Evolutionary conservation across 2,888 invertebrate species (phyloP).

Genomic region (Alloscopus bannaensis): DNA sequence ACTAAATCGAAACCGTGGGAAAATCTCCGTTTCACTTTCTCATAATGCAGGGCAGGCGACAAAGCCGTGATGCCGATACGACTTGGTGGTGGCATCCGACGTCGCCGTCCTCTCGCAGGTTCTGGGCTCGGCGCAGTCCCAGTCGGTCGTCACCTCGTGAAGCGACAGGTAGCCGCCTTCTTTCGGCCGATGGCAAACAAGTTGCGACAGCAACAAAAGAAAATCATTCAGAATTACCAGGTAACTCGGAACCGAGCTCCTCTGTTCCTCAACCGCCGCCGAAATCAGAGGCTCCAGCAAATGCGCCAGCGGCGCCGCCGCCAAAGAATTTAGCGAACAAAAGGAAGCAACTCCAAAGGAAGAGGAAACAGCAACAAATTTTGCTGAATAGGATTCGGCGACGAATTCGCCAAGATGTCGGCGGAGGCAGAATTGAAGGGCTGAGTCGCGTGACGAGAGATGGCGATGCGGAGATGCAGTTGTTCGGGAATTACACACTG

Average conservation of each 20-base stretch:
- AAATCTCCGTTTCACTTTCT: constrained; percentile 1
- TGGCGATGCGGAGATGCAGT: constrained; percentile 72
- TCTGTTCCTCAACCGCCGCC: constrained; percentile 10
- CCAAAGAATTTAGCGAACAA: too few species aligned
- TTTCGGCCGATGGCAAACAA: constrained; percentile 19
- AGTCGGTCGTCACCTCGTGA: constrained; percentile 12
- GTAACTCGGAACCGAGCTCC: not conserved
- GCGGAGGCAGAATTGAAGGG: constrained; percentile 71
- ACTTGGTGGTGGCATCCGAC: constrained; percentile 22
- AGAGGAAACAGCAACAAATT: constrained; percentile 31
- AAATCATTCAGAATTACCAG: constrained; percentile 3
- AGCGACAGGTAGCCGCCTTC: constrained; percentile 44
- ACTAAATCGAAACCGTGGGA: too few species aligned
- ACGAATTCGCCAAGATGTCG: constrained; percentile 63
- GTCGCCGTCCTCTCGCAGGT: constrained; percentile 39
- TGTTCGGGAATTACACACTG: constrained; percentile 73
- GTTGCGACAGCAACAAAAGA: not conserved
- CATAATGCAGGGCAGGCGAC: constrained; percentile 40
- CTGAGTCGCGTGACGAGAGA: constrained; percentile 67
- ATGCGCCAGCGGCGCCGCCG: constrained; percentile 42
- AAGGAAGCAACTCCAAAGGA: constrained; percentile 30
- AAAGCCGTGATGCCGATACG: constrained; percentile 23
- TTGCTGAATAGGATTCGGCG: constrained; percentile 43
- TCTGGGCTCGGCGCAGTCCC: not conserved
- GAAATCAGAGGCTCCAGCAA: constrained; percentile 32